A percentile compares a stretch with the other conserved stretches of the same genome.
Conservation (phyloP, 2,888 invertebrate species). For the Andrena chrysosceles region DNA sequence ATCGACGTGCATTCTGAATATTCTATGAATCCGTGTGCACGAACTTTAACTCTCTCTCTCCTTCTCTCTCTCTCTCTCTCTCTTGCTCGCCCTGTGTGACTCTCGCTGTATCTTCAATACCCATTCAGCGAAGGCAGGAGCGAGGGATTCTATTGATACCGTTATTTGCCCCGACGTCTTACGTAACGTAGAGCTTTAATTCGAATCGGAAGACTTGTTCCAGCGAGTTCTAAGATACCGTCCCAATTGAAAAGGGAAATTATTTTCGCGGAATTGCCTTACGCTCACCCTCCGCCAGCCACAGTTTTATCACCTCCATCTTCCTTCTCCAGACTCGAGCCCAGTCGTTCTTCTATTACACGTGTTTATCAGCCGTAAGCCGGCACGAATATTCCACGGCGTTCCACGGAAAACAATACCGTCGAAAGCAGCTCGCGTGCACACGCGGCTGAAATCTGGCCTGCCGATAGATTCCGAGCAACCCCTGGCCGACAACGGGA, state of each 20-base stretch:
- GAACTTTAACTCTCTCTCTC: constrained; percentile 12
- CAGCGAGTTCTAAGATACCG: background rate
- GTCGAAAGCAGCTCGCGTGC: constrained; percentile 51
- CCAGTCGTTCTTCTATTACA: constrained; percentile 29
- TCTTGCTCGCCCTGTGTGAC: no score
- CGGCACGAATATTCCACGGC: constrained; percentile 34
- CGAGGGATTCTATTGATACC: constrained; percentile 15
- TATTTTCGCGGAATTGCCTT: constrained; percentile 40
- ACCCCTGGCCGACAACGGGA: constrained; percentile 42
- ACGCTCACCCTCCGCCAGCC: background rate
- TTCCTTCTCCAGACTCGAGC: constrained; percentile 11
- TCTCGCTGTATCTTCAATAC: constrained; percentile 11
- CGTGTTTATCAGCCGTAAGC: constrained; percentile 50
- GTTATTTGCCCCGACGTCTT: constrained; percentile 3
- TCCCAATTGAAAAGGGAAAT: constrained; percentile 29
- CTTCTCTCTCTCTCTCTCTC: background rate
- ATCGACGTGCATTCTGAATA: constrained; percentile 4
- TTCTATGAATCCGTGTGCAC: constrained; percentile 20
- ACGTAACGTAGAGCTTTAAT: constrained; percentile 15
- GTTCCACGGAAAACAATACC: constrained; percentile 34
- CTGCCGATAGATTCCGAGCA: constrained; percentile 53
- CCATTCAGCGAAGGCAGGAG: constrained; percentile 14
- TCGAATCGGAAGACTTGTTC: background rate
- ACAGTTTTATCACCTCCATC: constrained; percentile 14
- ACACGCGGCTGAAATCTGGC: constrained; percentile 46